Percentiles rank a stretch among this genome's conserved stretches.
Conservation (phyloP, 1,140 invertebrate species). For the Nilaparvata lugens region DNA sequence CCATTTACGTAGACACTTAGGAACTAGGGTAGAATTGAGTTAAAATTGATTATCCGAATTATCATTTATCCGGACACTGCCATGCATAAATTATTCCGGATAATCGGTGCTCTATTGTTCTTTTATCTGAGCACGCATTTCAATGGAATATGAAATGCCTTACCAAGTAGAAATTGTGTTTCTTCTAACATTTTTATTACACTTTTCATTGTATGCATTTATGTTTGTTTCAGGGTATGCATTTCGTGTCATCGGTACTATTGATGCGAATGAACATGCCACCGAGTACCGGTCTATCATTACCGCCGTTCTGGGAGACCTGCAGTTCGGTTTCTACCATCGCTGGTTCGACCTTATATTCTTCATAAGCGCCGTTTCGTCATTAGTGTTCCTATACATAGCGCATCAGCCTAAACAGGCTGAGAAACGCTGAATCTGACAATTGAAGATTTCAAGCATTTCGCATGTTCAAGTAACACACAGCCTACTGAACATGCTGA, state of each 20-base stretch:
- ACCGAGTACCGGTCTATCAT: slow-evolving; percentile 93
- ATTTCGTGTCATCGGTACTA: slow-evolving; percentile 96
- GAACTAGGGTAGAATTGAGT: no score
- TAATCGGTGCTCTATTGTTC: no score
- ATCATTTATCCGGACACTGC: no score
- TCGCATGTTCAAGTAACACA: no score
- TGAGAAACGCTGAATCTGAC: slow-evolving; percentile 30
- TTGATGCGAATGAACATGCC: slow-evolving; percentile 99
- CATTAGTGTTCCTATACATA: slow-evolving; percentile 91
- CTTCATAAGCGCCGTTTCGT: slow-evolving; percentile 90
- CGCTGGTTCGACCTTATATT: slow-evolving; percentile 99
- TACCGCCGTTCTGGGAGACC: slow-evolving; percentile 92
- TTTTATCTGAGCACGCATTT: no score
- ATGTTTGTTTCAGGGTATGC: slow-evolving; percentile 76
- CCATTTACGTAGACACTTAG: no score
- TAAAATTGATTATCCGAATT: no score
- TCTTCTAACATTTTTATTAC: slow-evolving; percentile 9
- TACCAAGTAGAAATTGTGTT: background rate
- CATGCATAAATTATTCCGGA: no score
- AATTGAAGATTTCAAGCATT: background rate
- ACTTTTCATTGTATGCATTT: slow-evolving; percentile 10
- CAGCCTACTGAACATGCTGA: no score
- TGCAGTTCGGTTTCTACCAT: slow-evolving; percentile 99
- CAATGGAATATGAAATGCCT: no score
- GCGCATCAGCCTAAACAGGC: slow-evolving; percentile 74